Percentiles rank a stretch among this genome's conserved stretches.
These are phyloP conservation scores for Penaeus monodon DNA, from an alignment of 2,888 invertebrate genomes.

Conservation along the genomic window DNA sequence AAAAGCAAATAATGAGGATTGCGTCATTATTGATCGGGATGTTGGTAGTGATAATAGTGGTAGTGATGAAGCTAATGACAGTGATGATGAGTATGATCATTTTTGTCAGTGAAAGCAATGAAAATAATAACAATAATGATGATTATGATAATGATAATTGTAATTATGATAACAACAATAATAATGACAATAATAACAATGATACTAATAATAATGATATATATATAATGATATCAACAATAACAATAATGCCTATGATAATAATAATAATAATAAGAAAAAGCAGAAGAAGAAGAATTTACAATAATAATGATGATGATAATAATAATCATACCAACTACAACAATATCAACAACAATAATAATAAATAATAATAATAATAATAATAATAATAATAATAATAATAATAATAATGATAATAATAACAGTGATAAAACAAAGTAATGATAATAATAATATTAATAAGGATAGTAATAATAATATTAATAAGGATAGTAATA, in stretches of 20 bases:
- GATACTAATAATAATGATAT: background rate
- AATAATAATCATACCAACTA: too few species aligned
- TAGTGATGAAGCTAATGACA: background rate
- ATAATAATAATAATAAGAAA: slow-evolving; percentile 8
- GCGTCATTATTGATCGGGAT: background rate
- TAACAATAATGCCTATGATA: background rate
- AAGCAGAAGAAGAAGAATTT: background rate
- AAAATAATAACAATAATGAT: too few species aligned
- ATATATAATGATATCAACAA: background rate
- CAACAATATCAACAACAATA: background rate
- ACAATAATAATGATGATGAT: too few species aligned
- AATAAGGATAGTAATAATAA: background rate
- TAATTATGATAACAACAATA: too few species aligned
- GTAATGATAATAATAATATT: background rate
- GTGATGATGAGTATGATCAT: too few species aligned
- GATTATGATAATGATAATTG: too few species aligned
- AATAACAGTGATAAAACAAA: background rate
- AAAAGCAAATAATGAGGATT: too few species aligned
- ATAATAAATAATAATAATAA: background rate
- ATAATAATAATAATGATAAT: background rate
- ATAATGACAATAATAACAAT: background rate
- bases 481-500: background rate
- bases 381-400: background rate
- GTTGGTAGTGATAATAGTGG: slow-evolving; percentile 1
- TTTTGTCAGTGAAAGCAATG: too few species aligned